These are phyloP conservation scores for Centropristis striata DNA, from an alignment of 2,113 vertebrate species.

Conservation along the genomic window DNA sequence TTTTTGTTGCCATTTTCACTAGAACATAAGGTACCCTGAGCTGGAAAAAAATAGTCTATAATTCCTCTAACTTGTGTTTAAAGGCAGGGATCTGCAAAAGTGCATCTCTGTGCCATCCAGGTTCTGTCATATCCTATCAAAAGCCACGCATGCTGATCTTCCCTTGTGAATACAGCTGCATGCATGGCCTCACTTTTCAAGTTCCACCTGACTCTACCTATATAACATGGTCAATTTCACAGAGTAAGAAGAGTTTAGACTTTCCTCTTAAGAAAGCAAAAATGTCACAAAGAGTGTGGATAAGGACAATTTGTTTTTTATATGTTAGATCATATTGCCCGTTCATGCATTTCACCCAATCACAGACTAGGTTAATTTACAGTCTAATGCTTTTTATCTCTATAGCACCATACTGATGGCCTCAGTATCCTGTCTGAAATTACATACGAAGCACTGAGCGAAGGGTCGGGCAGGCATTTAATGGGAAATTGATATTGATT, in stretches of 20 bases:
- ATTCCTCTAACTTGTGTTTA: slow-evolving; percentile 2
- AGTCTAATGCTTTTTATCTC: neutral
- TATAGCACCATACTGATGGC: neutral
- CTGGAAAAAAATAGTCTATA: neutral
- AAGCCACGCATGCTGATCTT: neutral
- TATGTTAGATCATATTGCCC: neutral
- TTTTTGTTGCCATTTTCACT: slow-evolving; percentile 5
- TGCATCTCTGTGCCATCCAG: slow-evolving; percentile 20
- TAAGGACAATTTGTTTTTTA: neutral
- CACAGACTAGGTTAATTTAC: neutral
- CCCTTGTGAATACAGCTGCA: slow-evolving; percentile 18
- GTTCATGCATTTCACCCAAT: neutral
- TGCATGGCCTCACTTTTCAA: slow-evolving; percentile 10
- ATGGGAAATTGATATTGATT: neutral
- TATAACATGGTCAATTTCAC: slow-evolving; percentile 20
- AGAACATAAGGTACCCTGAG: neutral
- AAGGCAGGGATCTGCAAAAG: slow-evolving; percentile 9
- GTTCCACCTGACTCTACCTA: slow-evolving; percentile 11
- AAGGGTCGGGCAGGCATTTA: neutral
- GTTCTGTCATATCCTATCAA: slow-evolving; percentile 39
- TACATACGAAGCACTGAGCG: neutral
- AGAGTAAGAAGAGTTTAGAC: neutral
- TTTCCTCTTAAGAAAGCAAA: neutral
- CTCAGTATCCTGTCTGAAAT: neutral
- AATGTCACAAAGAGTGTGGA: neutral